Percentiles rank a stretch among this genome's conserved stretches.
These are phyloP conservation scores for Hydropsyche betteni DNA, from an alignment of 2,888 invertebrate species.

Conservation along the genomic window DNA sequence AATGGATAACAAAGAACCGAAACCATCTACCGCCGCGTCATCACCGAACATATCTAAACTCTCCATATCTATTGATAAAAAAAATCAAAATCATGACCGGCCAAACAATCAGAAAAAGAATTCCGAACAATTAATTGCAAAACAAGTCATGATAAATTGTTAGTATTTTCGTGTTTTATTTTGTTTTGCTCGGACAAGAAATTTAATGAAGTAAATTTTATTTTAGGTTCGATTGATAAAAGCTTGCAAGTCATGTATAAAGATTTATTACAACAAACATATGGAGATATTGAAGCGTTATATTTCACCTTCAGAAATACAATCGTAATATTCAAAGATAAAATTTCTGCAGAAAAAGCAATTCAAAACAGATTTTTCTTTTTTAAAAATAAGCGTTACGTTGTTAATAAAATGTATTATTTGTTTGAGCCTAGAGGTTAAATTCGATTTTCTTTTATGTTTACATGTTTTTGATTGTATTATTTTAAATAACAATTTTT, in stretches of 20 bases:
- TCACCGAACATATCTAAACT: no score
- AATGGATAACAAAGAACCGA: no score
- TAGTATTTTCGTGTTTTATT: no score
- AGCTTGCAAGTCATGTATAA: not conserved
- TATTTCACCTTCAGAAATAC: not conserved
- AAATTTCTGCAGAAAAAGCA: not conserved
- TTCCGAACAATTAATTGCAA: no score
- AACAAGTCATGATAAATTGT: no score
- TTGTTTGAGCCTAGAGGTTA: not conserved
- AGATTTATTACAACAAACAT: not conserved
- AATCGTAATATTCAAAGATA: not conserved
- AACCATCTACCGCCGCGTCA: no score
- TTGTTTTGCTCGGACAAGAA: no score
- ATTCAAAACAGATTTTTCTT: not conserved
- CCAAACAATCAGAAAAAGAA: no score
- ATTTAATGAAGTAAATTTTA: not conserved
- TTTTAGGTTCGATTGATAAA: not conserved
- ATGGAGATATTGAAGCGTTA: not conserved
- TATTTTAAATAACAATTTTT: not conserved
- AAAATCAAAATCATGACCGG: no score
- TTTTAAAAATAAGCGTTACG: conserved; percentile 1
- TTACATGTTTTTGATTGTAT: not conserved
- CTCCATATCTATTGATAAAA: no score
- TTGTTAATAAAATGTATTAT: not conserved
- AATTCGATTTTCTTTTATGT: not conserved